phyloP scores from a whole-genome alignment of 2,113 vertebrate species.

The Anthoscopus minutus region DNA sequence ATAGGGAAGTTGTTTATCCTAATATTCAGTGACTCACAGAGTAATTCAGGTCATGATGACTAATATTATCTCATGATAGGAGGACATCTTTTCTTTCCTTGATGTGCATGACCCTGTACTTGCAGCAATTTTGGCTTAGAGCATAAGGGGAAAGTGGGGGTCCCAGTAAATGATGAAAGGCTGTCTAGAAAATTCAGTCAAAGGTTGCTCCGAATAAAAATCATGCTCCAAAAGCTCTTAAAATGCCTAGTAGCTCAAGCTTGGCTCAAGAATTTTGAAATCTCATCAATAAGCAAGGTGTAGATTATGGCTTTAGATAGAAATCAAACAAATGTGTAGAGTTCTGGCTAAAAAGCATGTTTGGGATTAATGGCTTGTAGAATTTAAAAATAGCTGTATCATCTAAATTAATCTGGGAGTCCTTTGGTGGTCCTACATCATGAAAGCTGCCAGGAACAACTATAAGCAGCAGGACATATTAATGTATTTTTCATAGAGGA shows the following conservation, averaged over 20 bases:
- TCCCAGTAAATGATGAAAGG: background rate
- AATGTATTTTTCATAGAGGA: background rate
- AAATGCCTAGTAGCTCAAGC: background rate
- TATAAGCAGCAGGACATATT: background rate
- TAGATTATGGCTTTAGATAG: background rate
- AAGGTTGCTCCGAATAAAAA: background rate
- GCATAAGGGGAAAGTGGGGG: background rate
- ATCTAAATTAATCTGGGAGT: background rate
- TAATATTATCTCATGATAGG: background rate
- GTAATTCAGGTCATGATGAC: background rate
- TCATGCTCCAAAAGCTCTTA: background rate
- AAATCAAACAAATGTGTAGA: slow-evolving; percentile 10
- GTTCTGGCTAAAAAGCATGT: background rate
- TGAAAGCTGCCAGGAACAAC: background rate
- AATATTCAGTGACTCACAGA: background rate
- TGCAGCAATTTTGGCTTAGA: fast-evolving
- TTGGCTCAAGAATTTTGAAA: slow-evolving; percentile 3
- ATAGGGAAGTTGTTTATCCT: background rate
- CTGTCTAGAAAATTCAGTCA: background rate
- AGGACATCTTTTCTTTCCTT: background rate
- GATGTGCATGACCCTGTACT: background rate
- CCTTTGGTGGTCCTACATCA: background rate
- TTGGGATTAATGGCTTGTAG: background rate
- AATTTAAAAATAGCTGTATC: background rate
- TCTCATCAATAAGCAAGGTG: background rate